These are phyloP conservation scores for Andinoacara biseriatus DNA, from an alignment of 2,113 vertebrate species.

Conservation along the genomic window DNA sequence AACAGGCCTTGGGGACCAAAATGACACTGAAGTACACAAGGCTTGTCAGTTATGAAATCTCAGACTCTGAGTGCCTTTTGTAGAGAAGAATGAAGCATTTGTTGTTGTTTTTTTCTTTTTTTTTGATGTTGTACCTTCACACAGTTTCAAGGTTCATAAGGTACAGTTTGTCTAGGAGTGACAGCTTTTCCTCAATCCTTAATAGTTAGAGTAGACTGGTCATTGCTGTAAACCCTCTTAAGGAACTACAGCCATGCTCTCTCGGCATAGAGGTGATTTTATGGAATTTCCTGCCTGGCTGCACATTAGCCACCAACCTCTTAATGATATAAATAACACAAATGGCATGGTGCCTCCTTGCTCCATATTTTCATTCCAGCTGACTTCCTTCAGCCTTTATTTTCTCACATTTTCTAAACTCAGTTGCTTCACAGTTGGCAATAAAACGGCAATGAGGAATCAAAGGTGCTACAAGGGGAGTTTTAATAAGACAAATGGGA, in stretches of 20 bases:
- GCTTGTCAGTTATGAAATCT: no score
- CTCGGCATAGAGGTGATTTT: conserved; percentile 6
- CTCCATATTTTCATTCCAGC: conserved; percentile 12
- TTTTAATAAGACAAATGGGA: conserved; percentile 22
- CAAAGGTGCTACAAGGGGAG: conserved; percentile 4
- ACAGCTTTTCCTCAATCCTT: background rate
- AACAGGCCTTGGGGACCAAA: background rate
- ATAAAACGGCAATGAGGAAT: conserved; percentile 14
- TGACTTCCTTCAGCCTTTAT: conserved; percentile 19
- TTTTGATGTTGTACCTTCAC: background rate
- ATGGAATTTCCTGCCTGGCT: conserved; percentile 8
- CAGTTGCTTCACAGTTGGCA: background rate
- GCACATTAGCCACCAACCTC: conserved; percentile 27
- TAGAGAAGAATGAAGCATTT: background rate
- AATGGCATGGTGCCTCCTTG: background rate
- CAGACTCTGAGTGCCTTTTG: background rate
- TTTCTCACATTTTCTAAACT: conserved; percentile 14
- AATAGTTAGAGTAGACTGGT: background rate
- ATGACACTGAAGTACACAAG: background rate
- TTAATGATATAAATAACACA: conserved; percentile 28
- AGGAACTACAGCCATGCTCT: background rate
- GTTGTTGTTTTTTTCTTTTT: background rate
- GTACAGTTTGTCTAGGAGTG: background rate
- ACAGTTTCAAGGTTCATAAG: background rate
- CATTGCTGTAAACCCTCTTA: conserved; percentile 1